Percentiles rank a stretch among this genome's conserved stretches.
Evolutionary conservation across 2,113 vertebrate genomes (phyloP).

Genomic region (Periophthalmus modestus): DNA sequence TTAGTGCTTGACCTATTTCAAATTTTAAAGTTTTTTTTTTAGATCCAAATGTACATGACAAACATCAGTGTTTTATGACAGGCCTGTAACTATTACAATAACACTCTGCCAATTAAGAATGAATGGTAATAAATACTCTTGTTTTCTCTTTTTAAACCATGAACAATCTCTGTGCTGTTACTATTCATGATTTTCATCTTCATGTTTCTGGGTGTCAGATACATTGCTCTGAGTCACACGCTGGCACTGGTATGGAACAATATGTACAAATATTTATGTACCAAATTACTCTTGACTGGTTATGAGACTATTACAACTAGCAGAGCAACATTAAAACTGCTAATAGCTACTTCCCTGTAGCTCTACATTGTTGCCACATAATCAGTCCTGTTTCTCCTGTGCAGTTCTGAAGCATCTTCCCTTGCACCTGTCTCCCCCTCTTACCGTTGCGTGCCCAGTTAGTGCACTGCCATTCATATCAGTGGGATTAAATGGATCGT

Average conservation of each 20-base stretch:
- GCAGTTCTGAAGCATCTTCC: slow-evolving; percentile 40
- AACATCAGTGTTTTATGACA: not conserved
- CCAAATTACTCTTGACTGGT: not conserved
- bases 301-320: not conserved
- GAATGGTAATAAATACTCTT: too few species aligned
- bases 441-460: slow-evolving; percentile 45
- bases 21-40: not conserved
- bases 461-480: slow-evolving; percentile 57
- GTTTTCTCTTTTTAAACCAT: not conserved
- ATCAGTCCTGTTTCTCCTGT: slow-evolving; percentile 54
- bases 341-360: not conserved
- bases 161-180: not conserved
- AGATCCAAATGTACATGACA: not conserved
- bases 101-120: too few species aligned
- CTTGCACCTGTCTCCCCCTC: slow-evolving; percentile 52
- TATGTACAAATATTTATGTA: not conserved
- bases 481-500: slow-evolving; percentile 68
- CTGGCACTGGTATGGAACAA: too few species aligned
- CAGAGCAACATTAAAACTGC: not conserved
- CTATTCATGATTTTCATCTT: not conserved
- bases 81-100: too few species aligned
- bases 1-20: slow-evolving; percentile 72
- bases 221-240: not conserved
- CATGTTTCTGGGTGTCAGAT: too few species aligned
- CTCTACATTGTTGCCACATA: slow-evolving; percentile 1